Conservation (phyloP, 2,888 invertebrate genomes). For the Hesperia comma region DNA sequence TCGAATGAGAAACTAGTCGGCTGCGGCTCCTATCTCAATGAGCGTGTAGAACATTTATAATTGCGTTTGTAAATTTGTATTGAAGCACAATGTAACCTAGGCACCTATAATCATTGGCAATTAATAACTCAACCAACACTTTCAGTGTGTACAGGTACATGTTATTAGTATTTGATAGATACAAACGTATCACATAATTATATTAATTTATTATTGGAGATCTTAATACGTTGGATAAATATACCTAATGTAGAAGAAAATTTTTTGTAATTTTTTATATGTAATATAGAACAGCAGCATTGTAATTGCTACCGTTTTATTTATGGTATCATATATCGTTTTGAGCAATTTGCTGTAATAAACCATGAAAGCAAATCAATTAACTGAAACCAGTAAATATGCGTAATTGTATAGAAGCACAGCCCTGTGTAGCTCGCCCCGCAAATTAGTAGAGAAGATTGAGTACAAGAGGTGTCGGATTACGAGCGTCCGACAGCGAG, state of each 20-base stretch:
- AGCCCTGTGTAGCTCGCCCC: constrained; percentile 59
- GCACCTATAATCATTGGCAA: background rate
- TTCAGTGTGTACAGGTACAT: background rate
- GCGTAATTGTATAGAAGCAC: constrained; percentile 39
- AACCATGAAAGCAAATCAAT: constrained; percentile 34
- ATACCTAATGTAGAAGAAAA: too few relatives aligned
- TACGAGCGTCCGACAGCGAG: constrained; percentile 57
- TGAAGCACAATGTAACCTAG: background rate
- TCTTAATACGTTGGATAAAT: background rate
- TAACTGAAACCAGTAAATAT: constrained; percentile 23
- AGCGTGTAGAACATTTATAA: constrained; percentile 13
- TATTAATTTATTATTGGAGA: too few relatives aligned
- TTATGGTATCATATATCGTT: constrained; percentile 18
- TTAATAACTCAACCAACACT: background rate
- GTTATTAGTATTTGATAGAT: background rate
- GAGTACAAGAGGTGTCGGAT: constrained; percentile 76
- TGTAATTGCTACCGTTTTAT: constrained; percentile 14
- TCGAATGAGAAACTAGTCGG: constrained; percentile 4
- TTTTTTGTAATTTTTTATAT: too few relatives aligned
- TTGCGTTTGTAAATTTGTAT: background rate
- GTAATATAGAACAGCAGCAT: constrained; percentile 4
- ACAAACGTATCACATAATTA: background rate
- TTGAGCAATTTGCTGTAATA: constrained; percentile 31
- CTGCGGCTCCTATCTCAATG: background rate
- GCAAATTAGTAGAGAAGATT: constrained; percentile 77